Percentiles rank a stretch among this genome's conserved stretches.
phyloP scores from a whole-genome alignment of 2,797 vertebrate genomes.

The Sitta carolinensis region DNA sequence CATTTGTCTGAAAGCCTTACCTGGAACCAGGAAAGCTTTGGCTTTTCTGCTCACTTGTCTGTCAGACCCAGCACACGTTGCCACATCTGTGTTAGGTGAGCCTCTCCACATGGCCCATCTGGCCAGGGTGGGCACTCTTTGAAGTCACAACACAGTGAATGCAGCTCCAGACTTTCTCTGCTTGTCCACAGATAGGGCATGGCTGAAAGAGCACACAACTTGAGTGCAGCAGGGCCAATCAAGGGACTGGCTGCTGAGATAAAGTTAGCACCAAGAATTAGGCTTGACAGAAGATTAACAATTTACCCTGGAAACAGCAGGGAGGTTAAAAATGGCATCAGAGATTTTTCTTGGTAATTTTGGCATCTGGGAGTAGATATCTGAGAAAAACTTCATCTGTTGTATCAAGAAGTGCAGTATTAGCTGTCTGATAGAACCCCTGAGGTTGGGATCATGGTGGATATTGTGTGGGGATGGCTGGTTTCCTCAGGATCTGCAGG shows the following conservation, averaged over 20 bases:
- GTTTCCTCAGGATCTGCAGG: slow-evolving; percentile 2
- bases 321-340: not conserved
- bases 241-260: slow-evolving; percentile 22
- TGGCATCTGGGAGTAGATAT: slow-evolving; percentile 16
- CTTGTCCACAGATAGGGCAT: not conserved
- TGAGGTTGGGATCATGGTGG: not conserved
- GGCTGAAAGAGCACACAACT: not conserved
- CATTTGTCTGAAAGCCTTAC: not conserved
- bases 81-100: not conserved
- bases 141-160: not conserved
- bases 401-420: slow-evolving; percentile 11
- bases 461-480: not conserved
- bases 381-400: not conserved
- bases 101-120: not conserved
- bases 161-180: not conserved
- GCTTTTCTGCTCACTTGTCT: not conserved
- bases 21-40: not conserved
- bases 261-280: slow-evolving; percentile 48
- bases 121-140: not conserved
- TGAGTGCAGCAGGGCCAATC: not conserved
- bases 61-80: not conserved
- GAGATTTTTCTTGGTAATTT: not conserved
- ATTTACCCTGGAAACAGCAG: slow-evolving; percentile 12
- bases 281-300: slow-evolving; percentile 54
- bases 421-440: not conserved